These are phyloP conservation scores for Dendronephthya gigantea DNA, from an alignment of 64 coral and sea anemone species.

Conservation along the genomic window DNA sequence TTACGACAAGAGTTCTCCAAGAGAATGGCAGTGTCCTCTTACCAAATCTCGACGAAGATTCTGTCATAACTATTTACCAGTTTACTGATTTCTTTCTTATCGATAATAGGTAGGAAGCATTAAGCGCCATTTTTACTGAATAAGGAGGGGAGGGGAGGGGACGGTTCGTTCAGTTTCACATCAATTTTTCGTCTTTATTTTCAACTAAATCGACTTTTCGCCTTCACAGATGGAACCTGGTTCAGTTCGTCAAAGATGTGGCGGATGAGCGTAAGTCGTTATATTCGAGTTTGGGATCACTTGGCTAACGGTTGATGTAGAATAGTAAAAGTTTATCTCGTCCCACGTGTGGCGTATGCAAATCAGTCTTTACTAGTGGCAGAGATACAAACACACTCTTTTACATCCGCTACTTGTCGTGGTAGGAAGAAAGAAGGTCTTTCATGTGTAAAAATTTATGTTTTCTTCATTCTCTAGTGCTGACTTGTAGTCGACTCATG, in stretches of 20 bases:
- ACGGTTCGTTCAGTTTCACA: no score
- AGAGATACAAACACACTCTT: no score
- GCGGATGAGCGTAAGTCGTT: neutral
- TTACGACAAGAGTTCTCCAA: neutral
- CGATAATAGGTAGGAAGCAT: neutral
- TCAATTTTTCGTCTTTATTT: no score
- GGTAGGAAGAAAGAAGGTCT: neutral
- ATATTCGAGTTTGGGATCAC: no score
- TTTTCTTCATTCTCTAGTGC: neutral
- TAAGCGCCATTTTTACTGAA: no score
- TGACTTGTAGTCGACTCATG: neutral
- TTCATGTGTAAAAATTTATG: neutral
- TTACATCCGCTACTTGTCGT: no score
- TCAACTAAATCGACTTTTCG: neutral
- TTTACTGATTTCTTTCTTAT: conserved; percentile 8
- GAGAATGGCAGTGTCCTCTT: neutral
- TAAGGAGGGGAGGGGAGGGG: no score
- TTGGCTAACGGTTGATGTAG: no score
- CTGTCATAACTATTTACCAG: conserved; percentile 4
- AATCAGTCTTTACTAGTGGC: no score
- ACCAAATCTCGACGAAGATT: neutral
- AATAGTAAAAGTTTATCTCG: no score
- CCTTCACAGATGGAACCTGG: neutral
- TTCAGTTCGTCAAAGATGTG: neutral
- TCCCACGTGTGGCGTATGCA: no score